Conservation (phyloP, 2,888 invertebrate genomes). For the Tachystola acroxantha region DNA sequence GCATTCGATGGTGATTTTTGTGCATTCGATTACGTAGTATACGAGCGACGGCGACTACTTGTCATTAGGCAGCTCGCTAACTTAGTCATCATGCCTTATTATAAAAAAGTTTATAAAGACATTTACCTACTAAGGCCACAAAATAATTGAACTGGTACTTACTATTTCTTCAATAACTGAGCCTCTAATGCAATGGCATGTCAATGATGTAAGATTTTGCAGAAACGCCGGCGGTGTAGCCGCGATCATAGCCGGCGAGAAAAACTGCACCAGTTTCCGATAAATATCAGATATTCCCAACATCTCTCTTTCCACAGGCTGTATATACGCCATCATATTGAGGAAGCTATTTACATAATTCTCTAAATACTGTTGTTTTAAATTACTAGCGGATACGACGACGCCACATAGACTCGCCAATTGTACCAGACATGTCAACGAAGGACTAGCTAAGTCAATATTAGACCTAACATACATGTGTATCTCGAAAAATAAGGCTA, state of each 20-base stretch:
- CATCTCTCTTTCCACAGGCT: slow-evolving; percentile 63
- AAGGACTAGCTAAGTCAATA: slow-evolving; percentile 86
- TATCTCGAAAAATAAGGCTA: slow-evolving; percentile 88
- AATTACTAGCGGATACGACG: slow-evolving; percentile 47
- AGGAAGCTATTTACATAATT: slow-evolving; percentile 66
- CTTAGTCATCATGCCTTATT: too few species aligned
- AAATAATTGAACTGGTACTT: too few species aligned
- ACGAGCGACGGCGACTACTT: too few species aligned
- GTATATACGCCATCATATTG: slow-evolving; percentile 62
- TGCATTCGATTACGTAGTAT: too few species aligned
- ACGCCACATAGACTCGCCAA: slow-evolving; percentile 74
- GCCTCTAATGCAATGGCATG: slow-evolving; percentile 64
- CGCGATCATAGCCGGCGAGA: slow-evolving; percentile 58
- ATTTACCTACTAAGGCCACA: too few species aligned
- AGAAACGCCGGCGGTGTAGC: slow-evolving; percentile 58
- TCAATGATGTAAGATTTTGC: slow-evolving; percentile 60
- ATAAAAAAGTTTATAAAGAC: too few species aligned
- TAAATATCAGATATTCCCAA: slow-evolving; percentile 68
- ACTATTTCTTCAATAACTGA: slow-evolving; percentile 67
- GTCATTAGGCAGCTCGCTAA: too few species aligned
- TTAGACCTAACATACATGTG: slow-evolving; percentile 89
- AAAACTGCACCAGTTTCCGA: slow-evolving; percentile 63
- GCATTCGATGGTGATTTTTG: too few species aligned
- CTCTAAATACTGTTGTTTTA: slow-evolving; percentile 65
- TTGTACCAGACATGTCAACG: slow-evolving; percentile 90